Evolutionary conservation across 2,888 invertebrate genomes (phyloP), one percentile per base, ranked within the genome.

Genomic region (Spialia ferax): DNA sequence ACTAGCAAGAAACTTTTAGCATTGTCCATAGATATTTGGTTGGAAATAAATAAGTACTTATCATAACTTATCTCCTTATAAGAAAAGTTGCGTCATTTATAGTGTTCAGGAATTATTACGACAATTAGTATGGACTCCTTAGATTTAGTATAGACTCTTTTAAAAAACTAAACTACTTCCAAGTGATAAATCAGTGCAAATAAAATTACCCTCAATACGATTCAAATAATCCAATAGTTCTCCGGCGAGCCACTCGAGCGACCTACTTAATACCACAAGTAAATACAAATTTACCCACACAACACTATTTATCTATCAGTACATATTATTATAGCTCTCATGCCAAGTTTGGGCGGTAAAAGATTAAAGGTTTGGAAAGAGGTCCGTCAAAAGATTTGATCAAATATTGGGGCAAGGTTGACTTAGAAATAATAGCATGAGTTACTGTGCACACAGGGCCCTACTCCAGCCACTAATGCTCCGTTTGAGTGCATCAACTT

Each of bases 391-490:
- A 82, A 89, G 88, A 89, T 89, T 90, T 91, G 85, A 84, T 87
- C 87, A 93, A 93, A 92, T 86, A 91, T 84, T 79, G 82, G 83
- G 81, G 82, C 78, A 80, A 83, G 82, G 84, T 88, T 87, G 89
- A 87, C 89, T 89, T 89, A 89, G 90, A 92, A 91, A 92, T 92
- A 92, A 93, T 91, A 92, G 89, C 87, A 89, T 89, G 86, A 91
- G 90, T 88, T 89, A 88, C 87, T 91, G 78, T 79, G 88, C 84
- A 91, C 74, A 81, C 87, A 91, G 80, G 70, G 85, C 89, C 88
- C 86, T 82, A 87, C 91, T 91, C 87, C 82, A 91, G 79, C 75
- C 81, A 82, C 80, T 82, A 81, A 86, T 81, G 86, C 86, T 84
- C 82, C 86, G 85, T 87, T 90, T 86, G 85, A 89, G 88, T 81